These are phyloP conservation scores for Euwallacea similis DNA, from an alignment of 1,140 invertebrate species.

Conservation along the genomic window DNA sequence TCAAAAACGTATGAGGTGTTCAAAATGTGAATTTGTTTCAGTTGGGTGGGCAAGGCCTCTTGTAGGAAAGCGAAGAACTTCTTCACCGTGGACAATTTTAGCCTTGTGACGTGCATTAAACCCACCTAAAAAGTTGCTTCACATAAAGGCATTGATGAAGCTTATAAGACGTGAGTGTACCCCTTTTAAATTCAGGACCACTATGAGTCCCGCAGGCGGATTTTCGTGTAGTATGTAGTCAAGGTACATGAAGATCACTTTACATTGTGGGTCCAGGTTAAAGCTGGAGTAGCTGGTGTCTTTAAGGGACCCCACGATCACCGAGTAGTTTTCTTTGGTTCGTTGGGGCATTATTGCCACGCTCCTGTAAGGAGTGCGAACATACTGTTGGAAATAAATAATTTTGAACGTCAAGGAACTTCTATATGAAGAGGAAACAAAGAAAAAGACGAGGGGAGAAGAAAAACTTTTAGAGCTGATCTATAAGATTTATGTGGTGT, in stretches of 20 bases:
- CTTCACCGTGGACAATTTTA: constrained; percentile 55
- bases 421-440: no score
- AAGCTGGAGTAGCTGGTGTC: constrained; percentile 62
- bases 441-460: no score
- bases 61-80: constrained; percentile 57
- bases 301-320: constrained; percentile 63
- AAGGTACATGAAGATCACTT: constrained; percentile 62
- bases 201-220: constrained; percentile 56
- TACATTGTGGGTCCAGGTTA: constrained; percentile 61
- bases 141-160: background rate
- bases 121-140: constrained; percentile 40
- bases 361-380: constrained; percentile 33
- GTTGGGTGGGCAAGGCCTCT: constrained; percentile 64
- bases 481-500: no score
- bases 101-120: constrained; percentile 61
- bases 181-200: constrained; percentile 66
- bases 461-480: no score
- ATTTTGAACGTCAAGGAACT: no score
- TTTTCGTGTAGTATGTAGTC: constrained; percentile 51
- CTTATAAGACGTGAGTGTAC: constrained; percentile 36
- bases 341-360: constrained; percentile 57
- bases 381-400: no score
- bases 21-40: constrained; percentile 66
- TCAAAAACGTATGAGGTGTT: constrained; percentile 67
- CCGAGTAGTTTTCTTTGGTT: constrained; percentile 61